Evolutionary conservation across 2,113 vertebrate species (phyloP).

Genomic region (Dipodomys ordii): DNA sequence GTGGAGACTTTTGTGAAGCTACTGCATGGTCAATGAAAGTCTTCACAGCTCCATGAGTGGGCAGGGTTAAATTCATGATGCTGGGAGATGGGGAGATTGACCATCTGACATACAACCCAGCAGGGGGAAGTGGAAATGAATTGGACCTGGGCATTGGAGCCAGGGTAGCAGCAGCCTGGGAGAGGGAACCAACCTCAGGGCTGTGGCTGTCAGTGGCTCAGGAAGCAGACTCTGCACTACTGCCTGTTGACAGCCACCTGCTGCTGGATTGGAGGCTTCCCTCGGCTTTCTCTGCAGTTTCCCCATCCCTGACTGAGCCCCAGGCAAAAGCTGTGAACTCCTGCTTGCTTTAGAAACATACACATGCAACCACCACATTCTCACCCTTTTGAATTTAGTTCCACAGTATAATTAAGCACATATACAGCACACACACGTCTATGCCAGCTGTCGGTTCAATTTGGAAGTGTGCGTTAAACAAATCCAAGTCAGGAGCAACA

Average conservation of each 20-base stretch:
- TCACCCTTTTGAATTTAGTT: slow-evolving; percentile 73
- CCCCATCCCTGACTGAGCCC: slow-evolving; percentile 22
- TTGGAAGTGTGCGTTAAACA: slow-evolving; percentile 78
- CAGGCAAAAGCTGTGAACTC: slow-evolving; percentile 58
- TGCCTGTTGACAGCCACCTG: background rate
- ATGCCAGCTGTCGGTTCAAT: slow-evolving; percentile 73
- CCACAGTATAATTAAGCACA: slow-evolving; percentile 80
- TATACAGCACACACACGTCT: slow-evolving; percentile 52
- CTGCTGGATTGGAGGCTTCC: background rate
- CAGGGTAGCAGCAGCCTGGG: background rate
- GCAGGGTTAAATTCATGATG: background rate
- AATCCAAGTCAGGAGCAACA: slow-evolving; percentile 64
- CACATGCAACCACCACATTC: slow-evolving; percentile 69
- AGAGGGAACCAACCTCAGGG: background rate
- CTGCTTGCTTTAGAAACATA: slow-evolving; percentile 12
- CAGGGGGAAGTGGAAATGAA: background rate
- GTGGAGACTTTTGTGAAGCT: background rate
- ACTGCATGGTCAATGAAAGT: background rate
- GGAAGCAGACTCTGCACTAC: background rate
- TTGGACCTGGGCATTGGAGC: background rate
- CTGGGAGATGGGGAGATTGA: background rate
- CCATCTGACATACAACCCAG: background rate
- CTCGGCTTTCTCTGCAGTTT: background rate
- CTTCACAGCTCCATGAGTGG: background rate
- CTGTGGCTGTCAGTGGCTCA: background rate